Evolutionary conservation across 2,888 invertebrate species (phyloP).

Genomic region (Tenthredo scrophulariae): DNA sequence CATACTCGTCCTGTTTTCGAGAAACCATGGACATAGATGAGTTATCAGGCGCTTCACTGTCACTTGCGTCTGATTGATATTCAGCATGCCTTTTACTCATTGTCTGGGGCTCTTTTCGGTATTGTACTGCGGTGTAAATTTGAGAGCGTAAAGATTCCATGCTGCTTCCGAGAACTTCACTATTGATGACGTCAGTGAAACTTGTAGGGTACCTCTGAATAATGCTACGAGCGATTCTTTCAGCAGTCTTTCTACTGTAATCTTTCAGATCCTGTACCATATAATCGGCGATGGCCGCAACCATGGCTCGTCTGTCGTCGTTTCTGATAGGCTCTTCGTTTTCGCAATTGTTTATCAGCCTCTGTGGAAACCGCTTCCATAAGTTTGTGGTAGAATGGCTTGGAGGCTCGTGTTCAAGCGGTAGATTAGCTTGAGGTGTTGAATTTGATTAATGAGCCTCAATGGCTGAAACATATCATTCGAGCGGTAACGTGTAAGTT

Average conservation of each 20-base stretch:
- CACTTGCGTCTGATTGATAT: slow-evolving; percentile 29
- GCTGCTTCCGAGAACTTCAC: slow-evolving; percentile 47
- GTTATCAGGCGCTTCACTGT: slow-evolving; percentile 15
- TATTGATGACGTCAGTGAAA: slow-evolving; percentile 50
- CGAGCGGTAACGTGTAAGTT: too few relatives aligned
- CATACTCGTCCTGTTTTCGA: slow-evolving; percentile 53
- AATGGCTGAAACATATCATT: neutral
- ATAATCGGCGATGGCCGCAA: slow-evolving; percentile 51
- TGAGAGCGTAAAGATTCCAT: slow-evolving; percentile 49
- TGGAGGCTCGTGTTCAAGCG: too few relatives aligned
- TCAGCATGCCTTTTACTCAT: slow-evolving; percentile 42
- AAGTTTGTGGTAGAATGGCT: slow-evolving; percentile 13
- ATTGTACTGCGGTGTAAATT: slow-evolving; percentile 55
- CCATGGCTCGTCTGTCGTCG: slow-evolving; percentile 49
- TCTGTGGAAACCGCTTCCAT: slow-evolving; percentile 49
- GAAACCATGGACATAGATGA: neutral
- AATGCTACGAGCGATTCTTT: slow-evolving; percentile 47
- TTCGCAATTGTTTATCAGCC: slow-evolving; percentile 46
- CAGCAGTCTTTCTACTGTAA: slow-evolving; percentile 46
- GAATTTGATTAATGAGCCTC: neutral
- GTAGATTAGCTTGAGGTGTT: neutral
- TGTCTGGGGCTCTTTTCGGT: slow-evolving; percentile 49
- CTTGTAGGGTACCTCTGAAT: slow-evolving; percentile 48
- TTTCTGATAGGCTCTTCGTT: slow-evolving; percentile 21
- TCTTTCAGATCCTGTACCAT: slow-evolving; percentile 55